Conservation (phyloP, 2,797 vertebrate species). For the Pangasius sanitwongsei region DNA sequence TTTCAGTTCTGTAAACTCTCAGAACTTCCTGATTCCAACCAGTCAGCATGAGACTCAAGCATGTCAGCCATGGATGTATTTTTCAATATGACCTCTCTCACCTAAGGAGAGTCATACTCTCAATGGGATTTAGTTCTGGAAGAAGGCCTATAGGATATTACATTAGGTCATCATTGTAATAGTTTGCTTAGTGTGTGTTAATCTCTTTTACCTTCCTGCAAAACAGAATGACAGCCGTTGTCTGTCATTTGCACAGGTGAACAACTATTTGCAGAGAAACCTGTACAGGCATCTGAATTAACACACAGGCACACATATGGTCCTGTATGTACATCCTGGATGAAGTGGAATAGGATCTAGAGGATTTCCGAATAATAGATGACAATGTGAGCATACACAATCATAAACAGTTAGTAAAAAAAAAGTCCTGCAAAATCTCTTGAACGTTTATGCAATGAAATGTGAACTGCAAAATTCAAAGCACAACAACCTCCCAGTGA, state of each 20-base stretch:
- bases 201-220: constrained; percentile 61
- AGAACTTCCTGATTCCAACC: constrained; percentile 20
- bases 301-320: constrained; percentile 35
- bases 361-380: background rate
- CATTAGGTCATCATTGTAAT: background rate
- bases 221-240: constrained; percentile 66
- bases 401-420: background rate
- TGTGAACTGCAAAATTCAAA: background rate
- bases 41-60: constrained; percentile 13
- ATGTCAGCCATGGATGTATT: background rate
- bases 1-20: constrained; percentile 37
- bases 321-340: background rate
- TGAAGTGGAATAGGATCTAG: background rate
- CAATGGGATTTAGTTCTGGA: background rate
- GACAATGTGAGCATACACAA: background rate
- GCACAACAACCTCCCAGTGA: background rate
- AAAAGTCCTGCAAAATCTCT: background rate
- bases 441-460: background rate
- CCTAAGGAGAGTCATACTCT: background rate
- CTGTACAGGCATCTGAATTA: constrained; percentile 68
- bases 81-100: background rate
- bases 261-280: constrained; percentile 73
- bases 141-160: background rate
- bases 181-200: constrained; percentile 77
- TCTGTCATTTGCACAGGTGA: constrained; percentile 79